Evolutionary conservation across 2,888 invertebrate species (phyloP).

Genomic region (Gonocerus acuteangulatus): DNA sequence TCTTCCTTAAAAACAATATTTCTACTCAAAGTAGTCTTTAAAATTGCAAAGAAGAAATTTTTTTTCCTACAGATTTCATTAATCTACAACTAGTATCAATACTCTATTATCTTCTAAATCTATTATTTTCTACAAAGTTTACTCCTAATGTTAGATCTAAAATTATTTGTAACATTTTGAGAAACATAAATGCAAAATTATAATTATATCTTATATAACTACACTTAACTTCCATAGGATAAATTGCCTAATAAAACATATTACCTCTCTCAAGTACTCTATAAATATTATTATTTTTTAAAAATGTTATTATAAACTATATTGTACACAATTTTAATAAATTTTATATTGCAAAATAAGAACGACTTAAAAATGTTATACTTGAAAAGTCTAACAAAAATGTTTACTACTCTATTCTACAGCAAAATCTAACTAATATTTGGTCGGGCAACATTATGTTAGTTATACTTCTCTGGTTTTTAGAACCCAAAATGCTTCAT

Average conservation of each 20-base stretch:
- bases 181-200: background rate
- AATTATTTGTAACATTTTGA: background rate
- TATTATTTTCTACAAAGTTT: slow-evolving; percentile 16
- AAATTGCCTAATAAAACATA: background rate
- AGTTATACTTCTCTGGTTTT: slow-evolving; percentile 79
- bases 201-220: background rate
- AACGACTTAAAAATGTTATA: background rate
- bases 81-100: slow-evolving; percentile 16
- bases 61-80: slow-evolving; percentile 13
- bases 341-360: background rate
- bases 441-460: slow-evolving; percentile 34
- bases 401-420: slow-evolving; percentile 30
- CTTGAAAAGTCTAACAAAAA: slow-evolving; percentile 10
- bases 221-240: too few relatives aligned
- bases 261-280: background rate
- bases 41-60: slow-evolving; percentile 20
- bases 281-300: slow-evolving; percentile 8
- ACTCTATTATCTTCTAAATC: slow-evolving; percentile 18
- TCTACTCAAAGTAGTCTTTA: slow-evolving; percentile 14
- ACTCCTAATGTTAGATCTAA: slow-evolving; percentile 3
- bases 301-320: slow-evolving; percentile 3
- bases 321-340: background rate
- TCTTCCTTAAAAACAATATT: slow-evolving; percentile 5
- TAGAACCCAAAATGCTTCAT: slow-evolving; percentile 88
- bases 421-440: slow-evolving; percentile 34